A percentile compares a stretch with the other conserved stretches of the same genome.
Evolutionary conservation across 2,888 invertebrate genomes (phyloP).

Genomic region (Ctenicera cuprea): DNA sequence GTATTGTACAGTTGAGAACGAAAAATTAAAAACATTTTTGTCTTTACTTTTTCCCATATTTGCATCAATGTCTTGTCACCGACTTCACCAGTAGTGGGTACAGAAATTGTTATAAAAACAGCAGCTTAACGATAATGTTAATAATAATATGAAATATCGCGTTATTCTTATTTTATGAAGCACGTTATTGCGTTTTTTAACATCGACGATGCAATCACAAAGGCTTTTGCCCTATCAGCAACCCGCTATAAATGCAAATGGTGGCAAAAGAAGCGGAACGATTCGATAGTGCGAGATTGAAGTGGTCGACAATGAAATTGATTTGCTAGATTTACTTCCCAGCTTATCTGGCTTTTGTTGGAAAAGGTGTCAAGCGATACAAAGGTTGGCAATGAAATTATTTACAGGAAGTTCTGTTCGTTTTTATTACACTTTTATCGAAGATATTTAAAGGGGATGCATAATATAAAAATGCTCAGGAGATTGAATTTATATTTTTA

Average conservation of each 20-base stretch:
- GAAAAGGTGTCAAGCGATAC: constrained; percentile 20
- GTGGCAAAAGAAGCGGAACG: no score
- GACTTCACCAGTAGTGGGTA: no score
- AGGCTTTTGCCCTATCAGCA: no score
- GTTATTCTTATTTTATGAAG: not conserved
- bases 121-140: no score
- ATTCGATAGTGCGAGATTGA: not conserved
- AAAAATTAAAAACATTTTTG: no score
- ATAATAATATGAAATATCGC: no score
- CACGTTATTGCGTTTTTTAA: not conserved
- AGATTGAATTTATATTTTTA: not conserved
- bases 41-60: no score
- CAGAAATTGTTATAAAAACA: no score
- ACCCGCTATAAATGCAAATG: no score
- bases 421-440: not conserved
- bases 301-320: constrained; percentile 9
- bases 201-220: no score
- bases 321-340: constrained; percentile 23
- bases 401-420: constrained; percentile 5
- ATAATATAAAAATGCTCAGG: not conserved
- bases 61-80: no score
- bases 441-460: not conserved
- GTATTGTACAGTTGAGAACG: no score
- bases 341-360: constrained; percentile 1
- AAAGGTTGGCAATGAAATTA: constrained; percentile 17